These are phyloP conservation scores for Clarias laeviceps DNA, from an alignment of 2,797 vertebrate species.

Conservation along the genomic window DNA sequence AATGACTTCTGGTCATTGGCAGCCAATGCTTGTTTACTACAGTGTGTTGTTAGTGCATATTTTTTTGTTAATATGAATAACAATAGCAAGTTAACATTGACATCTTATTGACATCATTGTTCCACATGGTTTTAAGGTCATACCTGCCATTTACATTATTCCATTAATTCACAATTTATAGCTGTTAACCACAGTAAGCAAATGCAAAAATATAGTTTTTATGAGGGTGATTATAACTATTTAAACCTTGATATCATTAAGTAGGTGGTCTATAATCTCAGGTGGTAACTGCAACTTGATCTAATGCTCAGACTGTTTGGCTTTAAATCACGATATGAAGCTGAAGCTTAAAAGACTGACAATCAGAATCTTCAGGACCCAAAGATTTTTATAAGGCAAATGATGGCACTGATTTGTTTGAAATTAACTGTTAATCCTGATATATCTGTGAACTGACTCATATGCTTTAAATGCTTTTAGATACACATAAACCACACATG, in stretches of 20 bases:
- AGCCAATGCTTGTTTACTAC: not conserved
- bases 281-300: not conserved
- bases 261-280: not conserved
- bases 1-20: not conserved
- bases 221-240: not conserved
- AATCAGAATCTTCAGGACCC: not conserved
- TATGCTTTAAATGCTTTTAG: not conserved
- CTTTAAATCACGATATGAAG: not conserved
- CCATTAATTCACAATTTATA: not conserved
- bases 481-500: not conserved
- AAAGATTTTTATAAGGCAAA: not conserved
- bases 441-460: not conserved
- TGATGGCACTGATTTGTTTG: not conserved
- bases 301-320: constrained; percentile 13
- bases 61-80: not conserved
- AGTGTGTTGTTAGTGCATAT: not conserved
- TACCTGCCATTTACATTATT: not conserved
- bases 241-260: not conserved
- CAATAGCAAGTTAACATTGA: not conserved
- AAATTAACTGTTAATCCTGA: constrained; percentile 3
- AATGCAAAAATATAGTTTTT: not conserved
- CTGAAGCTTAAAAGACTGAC: constrained; percentile 19
- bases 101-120: not conserved
- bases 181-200: not conserved
- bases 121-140: not conserved